phyloP scores from a whole-genome alignment of 2,888 invertebrate genomes.

The Scelioninae gen. 2 region DNA sequence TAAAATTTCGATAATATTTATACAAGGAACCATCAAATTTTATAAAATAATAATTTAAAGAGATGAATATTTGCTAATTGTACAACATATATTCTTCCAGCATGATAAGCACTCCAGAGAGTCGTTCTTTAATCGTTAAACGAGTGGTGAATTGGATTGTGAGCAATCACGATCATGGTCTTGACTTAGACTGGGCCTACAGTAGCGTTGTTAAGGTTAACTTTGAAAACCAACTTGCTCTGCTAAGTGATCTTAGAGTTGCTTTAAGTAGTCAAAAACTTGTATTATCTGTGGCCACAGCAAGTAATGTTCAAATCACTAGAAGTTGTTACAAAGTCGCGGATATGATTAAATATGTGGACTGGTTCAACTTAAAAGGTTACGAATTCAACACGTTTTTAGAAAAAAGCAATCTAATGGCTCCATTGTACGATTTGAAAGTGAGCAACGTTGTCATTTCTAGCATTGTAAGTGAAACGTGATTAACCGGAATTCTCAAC shows the following conservation, averaged over 20 bases:
- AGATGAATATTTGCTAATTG: no score
- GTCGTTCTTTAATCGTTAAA: no score
- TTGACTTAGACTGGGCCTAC: conserved; percentile 35
- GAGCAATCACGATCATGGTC: conserved; percentile 12
- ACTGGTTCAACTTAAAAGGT: conserved; percentile 27
- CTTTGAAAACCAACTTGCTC: conserved; percentile 12
- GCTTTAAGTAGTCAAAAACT: conserved; percentile 12
- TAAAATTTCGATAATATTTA: no score
- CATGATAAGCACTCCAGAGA: no score
- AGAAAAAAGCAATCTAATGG: conserved; percentile 6
- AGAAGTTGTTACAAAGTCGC: conserved; percentile 9
- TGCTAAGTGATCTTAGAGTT: conserved; percentile 12
- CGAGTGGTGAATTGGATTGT: no score
- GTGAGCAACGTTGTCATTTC: background rate
- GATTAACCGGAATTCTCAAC: no score
- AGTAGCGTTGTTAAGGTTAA: conserved; percentile 1
- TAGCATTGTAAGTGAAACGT: conserved; percentile 28
- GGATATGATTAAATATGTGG: conserved; percentile 6
- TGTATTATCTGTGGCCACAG: conserved; percentile 12
- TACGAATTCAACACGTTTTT: background rate
- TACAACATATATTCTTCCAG: no score
- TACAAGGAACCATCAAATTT: no score
- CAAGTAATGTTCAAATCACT: conserved; percentile 9
- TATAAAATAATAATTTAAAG: no score
- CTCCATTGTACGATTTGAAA: conserved; percentile 21